A percentile compares a stretch with the other conserved stretches of the same genome.
These are phyloP conservation scores for Corythornis vintsioides DNA, from an alignment of 2,113 vertebrate species.

Conservation along the genomic window DNA sequence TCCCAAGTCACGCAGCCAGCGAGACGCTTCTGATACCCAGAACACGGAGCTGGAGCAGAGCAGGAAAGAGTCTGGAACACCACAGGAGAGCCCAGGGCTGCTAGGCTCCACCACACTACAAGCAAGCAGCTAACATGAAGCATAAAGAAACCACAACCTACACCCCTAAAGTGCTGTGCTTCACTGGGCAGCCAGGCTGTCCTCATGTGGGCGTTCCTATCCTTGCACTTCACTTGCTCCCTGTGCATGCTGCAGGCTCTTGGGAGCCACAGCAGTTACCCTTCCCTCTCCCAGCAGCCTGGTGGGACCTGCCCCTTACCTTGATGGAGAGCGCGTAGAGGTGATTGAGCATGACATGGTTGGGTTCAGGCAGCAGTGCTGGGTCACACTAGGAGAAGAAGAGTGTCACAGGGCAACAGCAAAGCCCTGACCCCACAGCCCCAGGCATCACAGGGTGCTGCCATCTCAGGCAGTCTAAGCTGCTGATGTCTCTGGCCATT, in stretches of 20 bases:
- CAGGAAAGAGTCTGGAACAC: accelerated
- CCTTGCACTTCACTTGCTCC: neutral
- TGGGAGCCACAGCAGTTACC: neutral
- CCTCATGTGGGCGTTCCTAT: accelerated
- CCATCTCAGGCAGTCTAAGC: neutral
- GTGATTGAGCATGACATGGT: conserved; percentile 98
- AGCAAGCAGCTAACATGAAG: neutral
- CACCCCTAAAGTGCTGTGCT: accelerated
- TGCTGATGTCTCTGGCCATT: neutral
- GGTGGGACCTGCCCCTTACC: conserved; percentile 73
- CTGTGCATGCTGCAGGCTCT: neutral
- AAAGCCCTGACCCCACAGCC: neutral
- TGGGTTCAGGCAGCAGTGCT: conserved; percentile 93
- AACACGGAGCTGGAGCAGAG: neutral
- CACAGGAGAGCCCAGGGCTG: neutral
- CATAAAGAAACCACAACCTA: neutral
- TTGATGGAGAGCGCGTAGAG: conserved; percentile 97
- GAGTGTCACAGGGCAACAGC: neutral
- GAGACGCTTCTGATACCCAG: accelerated
- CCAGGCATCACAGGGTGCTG: neutral
- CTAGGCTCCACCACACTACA: accelerated
- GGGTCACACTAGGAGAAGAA: conserved; percentile 88
- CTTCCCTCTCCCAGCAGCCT: neutral
- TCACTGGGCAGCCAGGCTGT: neutral
- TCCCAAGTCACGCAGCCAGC: neutral